These are phyloP conservation scores for Aphelocoma californica DNA, from an alignment of 2,797 vertebrate species.

Conservation along the genomic window DNA sequence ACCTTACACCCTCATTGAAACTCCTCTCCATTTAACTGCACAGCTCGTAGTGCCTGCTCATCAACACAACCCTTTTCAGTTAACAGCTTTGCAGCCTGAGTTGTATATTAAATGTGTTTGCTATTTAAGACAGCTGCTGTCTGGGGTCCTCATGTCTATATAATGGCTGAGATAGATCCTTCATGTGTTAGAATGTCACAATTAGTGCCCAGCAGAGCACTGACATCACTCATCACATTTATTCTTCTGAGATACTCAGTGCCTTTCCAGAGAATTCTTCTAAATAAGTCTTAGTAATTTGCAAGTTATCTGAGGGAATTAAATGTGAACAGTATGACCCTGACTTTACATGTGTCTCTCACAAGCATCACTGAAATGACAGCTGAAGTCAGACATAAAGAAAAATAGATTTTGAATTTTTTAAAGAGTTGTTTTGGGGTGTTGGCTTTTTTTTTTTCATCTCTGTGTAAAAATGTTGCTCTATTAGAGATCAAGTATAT, in stretches of 20 bases:
- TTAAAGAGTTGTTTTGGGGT: not conserved
- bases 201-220: not conserved
- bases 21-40: not conserved
- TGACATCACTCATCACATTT: not conserved
- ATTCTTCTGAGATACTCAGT: not conserved
- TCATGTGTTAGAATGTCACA: not conserved
- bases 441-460: not conserved
- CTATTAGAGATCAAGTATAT: not conserved
- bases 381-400: not conserved
- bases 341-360: not conserved
- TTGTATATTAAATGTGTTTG: not conserved
- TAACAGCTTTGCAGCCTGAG: not conserved
- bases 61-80: not conserved
- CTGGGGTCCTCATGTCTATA: not conserved
- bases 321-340: not conserved
- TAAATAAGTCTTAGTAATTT: not conserved
- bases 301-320: not conserved
- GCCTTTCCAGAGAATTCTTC: not conserved
- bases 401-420: not conserved
- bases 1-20: not conserved
- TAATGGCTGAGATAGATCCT: not conserved
- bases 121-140: not conserved
- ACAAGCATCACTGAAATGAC: not conserved
- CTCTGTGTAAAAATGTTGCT: not conserved
- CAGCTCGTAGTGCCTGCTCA: not conserved